These are phyloP conservation scores for Lepidurus apus DNA, from an alignment of 1,140 invertebrate species.

Conservation along the genomic window DNA sequence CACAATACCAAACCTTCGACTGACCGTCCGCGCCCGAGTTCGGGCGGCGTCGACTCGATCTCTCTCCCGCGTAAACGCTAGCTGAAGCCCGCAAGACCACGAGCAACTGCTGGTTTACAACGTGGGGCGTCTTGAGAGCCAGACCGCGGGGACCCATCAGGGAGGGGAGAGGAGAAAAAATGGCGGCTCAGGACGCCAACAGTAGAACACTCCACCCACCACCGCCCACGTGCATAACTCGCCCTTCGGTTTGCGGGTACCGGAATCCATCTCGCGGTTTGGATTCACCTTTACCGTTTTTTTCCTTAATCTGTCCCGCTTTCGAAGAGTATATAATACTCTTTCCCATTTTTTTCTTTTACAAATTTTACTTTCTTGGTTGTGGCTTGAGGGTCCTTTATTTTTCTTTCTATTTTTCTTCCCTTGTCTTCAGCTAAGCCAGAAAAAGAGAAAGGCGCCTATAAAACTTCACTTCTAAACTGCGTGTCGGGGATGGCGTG, in stretches of 20 bases:
- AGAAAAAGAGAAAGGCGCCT: background rate
- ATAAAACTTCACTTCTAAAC: background rate
- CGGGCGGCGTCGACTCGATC: conserved; percentile 16
- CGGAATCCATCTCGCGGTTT: background rate
- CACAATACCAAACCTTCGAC: conserved; percentile 21
- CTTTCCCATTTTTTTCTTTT: background rate
- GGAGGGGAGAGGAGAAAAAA: conserved; percentile 5
- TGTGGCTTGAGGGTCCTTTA: background rate
- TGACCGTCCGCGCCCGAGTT: conserved; percentile 16
- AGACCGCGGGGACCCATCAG: conserved; percentile 12
- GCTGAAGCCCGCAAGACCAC: conserved; percentile 8
- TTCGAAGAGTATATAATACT: background rate
- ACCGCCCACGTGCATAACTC: conserved; percentile 10
- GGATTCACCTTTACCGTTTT: background rate
- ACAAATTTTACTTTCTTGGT: background rate
- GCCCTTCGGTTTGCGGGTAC: background rate
- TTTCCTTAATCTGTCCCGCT: background rate
- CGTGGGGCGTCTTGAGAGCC: conserved; percentile 7
- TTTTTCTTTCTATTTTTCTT: background rate
- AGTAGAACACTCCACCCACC: conserved; percentile 7
- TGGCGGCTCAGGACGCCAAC: background rate
- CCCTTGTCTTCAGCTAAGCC: background rate
- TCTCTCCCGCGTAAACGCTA: conserved; percentile 10
- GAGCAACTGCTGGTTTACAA: background rate
- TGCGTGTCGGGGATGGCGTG: no score